Evolutionary conservation across 2,797 vertebrate species (phyloP), one percentile per base, ranked within the genome.

Genomic region (Melanotaenia nigrans): DNA sequence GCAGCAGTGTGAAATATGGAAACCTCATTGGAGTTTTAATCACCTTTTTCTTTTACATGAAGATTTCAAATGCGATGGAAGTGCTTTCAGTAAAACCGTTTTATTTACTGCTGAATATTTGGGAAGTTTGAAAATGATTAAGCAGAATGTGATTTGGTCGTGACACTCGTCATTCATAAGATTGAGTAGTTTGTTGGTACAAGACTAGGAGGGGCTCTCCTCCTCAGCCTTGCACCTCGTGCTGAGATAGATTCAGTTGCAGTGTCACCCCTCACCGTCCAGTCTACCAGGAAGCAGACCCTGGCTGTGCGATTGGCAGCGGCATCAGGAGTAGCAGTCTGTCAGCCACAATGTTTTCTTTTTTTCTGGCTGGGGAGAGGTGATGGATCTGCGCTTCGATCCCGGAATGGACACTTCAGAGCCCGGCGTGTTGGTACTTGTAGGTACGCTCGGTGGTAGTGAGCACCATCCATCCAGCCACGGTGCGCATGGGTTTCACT

Each of bases 101-200:
- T 7, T 5, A 22, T 14, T 45, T 32, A 9, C 7, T 10, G 16
- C 16, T 32, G 28, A 16, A 16, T 30, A 32, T 9, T 10, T 9
- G 33, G 22, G 55, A 33, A 25, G 11, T 59, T 18, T 55, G 25
- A 13, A 20, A 32, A 11, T 53, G 11, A 14, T 16, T 28, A 32
- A 28, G 25, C 5, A 47, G 32, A 6, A 8, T 60, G 67, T 42
- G 20, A 32, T 53, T 45, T 33, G 33, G 58, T 7, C 61, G 5
- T 5, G n/a, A 25, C 68, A 51, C 25, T 69, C 57, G 65, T 76
- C 84, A 88, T 87, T 89, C 85, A 88, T 61, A 68, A 82, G 74
- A 75, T 40, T 68, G 4, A 49, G 71, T 32, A 79, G 68, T 81
- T 79, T 71, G 65, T 73, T 0, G 68, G 45, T 30, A 59, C 73